These are phyloP conservation scores for Caenorhabditis sp. DNA, from an alignment of 2,888 invertebrate genomes.

Conservation along the genomic window DNA sequence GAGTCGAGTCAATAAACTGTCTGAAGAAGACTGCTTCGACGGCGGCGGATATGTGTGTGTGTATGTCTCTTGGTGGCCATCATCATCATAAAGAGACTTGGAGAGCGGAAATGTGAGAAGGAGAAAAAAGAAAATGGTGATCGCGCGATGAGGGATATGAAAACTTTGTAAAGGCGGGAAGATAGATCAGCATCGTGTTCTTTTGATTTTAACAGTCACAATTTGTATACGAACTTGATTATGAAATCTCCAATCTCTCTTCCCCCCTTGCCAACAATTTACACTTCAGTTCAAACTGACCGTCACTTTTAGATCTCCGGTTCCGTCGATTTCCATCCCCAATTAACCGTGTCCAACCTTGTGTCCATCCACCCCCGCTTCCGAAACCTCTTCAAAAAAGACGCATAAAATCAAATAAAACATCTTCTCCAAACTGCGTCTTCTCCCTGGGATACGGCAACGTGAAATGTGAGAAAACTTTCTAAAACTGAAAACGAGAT, in stretches of 20 bases:
- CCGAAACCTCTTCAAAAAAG: background rate
- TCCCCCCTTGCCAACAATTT: too few relatives aligned
- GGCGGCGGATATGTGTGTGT: conserved; percentile 37
- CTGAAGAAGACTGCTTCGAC: too few relatives aligned
- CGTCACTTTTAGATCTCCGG: background rate
- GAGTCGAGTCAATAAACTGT: conserved; percentile 10
- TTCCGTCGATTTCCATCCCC: background rate
- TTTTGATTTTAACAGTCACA: conserved; percentile 14
- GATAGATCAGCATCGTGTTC: conserved; percentile 2
- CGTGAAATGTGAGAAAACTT: background rate
- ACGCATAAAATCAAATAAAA: background rate
- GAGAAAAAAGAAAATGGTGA: conserved; percentile 23
- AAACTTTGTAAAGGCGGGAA: conserved; percentile 20
- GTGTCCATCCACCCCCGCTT: conserved; percentile 1
- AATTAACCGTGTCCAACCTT: background rate
- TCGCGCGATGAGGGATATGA: conserved; percentile 52
- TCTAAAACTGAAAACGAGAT: background rate
- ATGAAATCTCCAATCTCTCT: background rate
- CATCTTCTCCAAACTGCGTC: background rate
- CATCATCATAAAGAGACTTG: conserved; percentile 26
- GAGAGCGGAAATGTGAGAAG: conserved; percentile 27
- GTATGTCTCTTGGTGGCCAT: conserved; percentile 21
- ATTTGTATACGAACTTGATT: background rate
- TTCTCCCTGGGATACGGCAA: background rate
- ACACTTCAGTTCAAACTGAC: too few relatives aligned